A percentile compares a stretch with the other conserved stretches of the same genome.
These are phyloP conservation scores for Callosobruchus maculatus DNA, from an alignment of 2,888 invertebrate genomes.

Conservation along the genomic window DNA sequence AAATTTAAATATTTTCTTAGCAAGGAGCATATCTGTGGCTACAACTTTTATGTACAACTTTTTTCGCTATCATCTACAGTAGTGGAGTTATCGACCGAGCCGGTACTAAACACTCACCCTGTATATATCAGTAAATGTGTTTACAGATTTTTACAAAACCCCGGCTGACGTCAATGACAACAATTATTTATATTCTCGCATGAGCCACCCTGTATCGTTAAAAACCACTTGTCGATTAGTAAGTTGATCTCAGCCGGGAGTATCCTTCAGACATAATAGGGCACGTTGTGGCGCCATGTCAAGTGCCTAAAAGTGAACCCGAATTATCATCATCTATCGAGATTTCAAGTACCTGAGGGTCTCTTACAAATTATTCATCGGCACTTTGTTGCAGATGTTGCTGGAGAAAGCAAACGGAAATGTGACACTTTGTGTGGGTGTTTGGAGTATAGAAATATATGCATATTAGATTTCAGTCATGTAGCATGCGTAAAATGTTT, in stretches of 20 bases:
- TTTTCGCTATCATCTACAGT: no score
- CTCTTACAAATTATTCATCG: neutral
- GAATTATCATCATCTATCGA: neutral
- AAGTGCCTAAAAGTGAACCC: neutral
- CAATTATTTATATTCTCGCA: no score
- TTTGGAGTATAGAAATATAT: neutral
- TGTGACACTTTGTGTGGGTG: neutral
- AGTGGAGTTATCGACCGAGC: no score
- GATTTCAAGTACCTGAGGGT: neutral
- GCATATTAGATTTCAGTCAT: slow-evolving; percentile 10
- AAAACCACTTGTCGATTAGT: neutral
- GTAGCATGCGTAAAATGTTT: no score
- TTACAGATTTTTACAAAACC: no score
- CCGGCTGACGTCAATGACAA: no score
- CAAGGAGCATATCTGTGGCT: no score
- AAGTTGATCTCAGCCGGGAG: neutral
- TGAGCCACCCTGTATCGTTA: neutral
- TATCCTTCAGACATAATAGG: neutral
- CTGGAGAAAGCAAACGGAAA: neutral
- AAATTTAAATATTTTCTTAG: no score
- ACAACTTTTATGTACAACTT: no score
- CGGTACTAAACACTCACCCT: no score
- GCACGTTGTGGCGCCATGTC: neutral
- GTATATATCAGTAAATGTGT: no score
- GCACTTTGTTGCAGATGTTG: neutral